phyloP scores from a whole-genome alignment of 2,797 vertebrate genomes.

The Glyptemys insculpta region DNA sequence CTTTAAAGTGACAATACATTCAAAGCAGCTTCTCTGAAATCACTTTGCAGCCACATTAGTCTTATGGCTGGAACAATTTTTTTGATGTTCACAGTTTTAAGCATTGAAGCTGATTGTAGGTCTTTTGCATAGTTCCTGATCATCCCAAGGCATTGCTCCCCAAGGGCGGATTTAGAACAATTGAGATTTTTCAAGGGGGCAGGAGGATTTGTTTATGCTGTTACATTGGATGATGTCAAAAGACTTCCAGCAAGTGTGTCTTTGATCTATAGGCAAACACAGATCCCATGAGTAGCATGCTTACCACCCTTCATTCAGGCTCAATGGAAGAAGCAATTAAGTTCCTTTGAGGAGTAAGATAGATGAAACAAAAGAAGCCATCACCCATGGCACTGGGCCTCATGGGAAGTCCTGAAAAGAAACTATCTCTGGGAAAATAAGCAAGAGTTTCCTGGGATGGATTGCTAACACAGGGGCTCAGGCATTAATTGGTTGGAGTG shows the following conservation, averaged over 20 bases:
- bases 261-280: background rate
- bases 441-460: background rate
- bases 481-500: background rate
- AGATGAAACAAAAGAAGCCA: background rate
- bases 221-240: background rate
- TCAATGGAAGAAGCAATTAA: background rate
- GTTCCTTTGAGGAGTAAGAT: background rate
- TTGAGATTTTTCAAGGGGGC: background rate
- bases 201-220: background rate
- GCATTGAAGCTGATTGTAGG: background rate
- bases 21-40: background rate
- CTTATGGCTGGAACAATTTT: background rate
- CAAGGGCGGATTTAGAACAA: background rate
- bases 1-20: background rate
- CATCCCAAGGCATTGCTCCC: background rate
- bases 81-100: background rate
- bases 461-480: background rate
- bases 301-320: background rate
- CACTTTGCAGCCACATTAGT: background rate
- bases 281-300: background rate
- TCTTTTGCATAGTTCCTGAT: background rate
- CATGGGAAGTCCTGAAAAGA: background rate
- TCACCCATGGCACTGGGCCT: background rate
- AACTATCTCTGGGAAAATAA: background rate
- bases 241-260: background rate